Conservation (phyloP, 2,113 vertebrate genomes). For the Rallus limicola region DNA sequence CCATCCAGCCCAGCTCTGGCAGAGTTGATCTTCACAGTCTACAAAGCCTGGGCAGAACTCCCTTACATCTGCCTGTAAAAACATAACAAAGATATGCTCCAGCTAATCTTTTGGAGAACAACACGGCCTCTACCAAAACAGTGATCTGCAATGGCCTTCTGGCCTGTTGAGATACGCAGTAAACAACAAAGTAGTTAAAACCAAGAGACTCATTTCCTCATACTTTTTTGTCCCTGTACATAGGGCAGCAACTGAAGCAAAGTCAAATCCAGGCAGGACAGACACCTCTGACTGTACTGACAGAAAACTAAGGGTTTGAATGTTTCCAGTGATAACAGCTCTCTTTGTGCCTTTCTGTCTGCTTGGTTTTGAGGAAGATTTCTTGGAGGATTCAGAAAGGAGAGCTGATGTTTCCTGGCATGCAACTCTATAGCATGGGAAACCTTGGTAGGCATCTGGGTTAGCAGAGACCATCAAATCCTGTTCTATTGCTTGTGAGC, state of each 20-base stretch:
- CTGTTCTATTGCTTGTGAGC: not conserved
- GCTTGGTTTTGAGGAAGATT: not conserved
- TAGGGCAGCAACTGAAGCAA: not conserved
- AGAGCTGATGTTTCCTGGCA: not conserved
- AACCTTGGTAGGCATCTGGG: not conserved
- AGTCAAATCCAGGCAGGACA: not conserved
- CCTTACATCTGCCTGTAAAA: not conserved
- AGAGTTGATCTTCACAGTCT: not conserved
- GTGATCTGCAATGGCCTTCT: not conserved
- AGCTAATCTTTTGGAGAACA: not conserved
- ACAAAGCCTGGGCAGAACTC: not conserved
- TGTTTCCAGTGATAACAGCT: not conserved
- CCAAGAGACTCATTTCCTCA: not conserved
- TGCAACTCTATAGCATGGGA: not conserved
- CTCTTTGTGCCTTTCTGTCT: not conserved
- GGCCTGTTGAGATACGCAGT: not conserved
- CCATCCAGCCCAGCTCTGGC: not conserved
- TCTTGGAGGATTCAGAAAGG: not conserved
- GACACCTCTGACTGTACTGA: not conserved
- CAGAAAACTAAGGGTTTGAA: not conserved
- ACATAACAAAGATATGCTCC: not conserved
- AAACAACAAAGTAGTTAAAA: not conserved
- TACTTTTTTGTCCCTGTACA: not conserved
- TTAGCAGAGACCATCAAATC: not conserved
- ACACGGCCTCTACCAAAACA: not conserved